Evolutionary conservation across 2,797 vertebrate genomes (phyloP).

Genomic region (Sebastiscus tertius): DNA sequence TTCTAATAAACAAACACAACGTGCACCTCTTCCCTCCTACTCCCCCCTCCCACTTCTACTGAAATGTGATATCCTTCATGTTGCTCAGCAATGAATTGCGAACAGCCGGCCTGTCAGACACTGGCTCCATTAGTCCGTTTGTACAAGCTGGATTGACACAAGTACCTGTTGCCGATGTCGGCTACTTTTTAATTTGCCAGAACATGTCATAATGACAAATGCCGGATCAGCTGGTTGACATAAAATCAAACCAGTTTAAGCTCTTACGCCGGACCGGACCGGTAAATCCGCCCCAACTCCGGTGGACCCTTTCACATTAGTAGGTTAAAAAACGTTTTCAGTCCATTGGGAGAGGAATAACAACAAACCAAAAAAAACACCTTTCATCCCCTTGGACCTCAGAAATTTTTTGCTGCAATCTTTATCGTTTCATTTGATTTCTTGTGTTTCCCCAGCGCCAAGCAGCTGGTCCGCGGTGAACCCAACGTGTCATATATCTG

Average conservation of each 20-base stretch:
- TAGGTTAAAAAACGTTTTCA: neutral
- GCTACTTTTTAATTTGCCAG: neutral
- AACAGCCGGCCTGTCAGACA: too few relatives aligned
- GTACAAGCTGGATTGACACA: too few relatives aligned
- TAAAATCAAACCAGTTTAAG: neutral
- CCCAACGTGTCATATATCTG: slow-evolving; percentile 95
- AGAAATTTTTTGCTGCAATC: neutral
- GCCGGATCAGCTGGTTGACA: neutral
- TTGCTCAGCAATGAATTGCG: too few relatives aligned
- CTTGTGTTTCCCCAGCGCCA: slow-evolving; percentile 81
- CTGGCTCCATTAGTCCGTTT: too few relatives aligned
- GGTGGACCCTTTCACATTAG: neutral
- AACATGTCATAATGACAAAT: neutral
- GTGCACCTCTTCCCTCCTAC: too few relatives aligned
- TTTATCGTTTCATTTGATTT: neutral
- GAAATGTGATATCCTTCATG: too few relatives aligned
- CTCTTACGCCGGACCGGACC: too few relatives aligned
- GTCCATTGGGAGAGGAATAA: neutral
- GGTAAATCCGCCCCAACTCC: neutral
- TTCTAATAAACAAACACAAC: neutral
- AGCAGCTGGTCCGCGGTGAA: slow-evolving; percentile 91
- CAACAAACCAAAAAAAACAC: neutral
- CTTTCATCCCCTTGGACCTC: neutral
- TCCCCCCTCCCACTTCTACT: too few relatives aligned
- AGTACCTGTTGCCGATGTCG: too few relatives aligned